Conservation (phyloP, 2,797 vertebrate genomes). For the Pangasius krempfi region DNA sequence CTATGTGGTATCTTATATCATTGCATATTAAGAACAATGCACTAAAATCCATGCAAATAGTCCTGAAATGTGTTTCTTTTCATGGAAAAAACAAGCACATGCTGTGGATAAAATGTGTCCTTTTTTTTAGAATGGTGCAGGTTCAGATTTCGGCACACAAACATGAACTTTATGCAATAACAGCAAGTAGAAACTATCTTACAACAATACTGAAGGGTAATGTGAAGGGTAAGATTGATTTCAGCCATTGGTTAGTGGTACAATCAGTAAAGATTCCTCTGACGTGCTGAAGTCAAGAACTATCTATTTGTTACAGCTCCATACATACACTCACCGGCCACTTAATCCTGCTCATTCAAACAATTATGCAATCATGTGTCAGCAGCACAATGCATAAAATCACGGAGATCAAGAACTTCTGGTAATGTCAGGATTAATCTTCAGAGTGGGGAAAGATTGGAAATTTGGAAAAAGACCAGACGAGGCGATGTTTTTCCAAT, state of each 20-base stretch:
- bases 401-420: background rate
- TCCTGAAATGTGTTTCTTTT: background rate
- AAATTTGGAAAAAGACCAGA: background rate
- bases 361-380: background rate
- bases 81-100: background rate
- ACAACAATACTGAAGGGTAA: too few relatives aligned
- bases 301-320: background rate
- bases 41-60: background rate
- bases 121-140: background rate
- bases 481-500: background rate
- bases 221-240: background rate
- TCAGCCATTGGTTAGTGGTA: background rate
- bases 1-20: too few relatives aligned
- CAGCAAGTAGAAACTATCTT: background rate
- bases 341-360: background rate
- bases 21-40: background rate
- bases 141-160: background rate
- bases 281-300: background rate
- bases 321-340: background rate
- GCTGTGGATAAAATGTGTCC: background rate
- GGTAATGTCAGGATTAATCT: background rate
- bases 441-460: background rate
- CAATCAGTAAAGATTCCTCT: background rate
- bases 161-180: background rate
- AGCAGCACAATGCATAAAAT: too few relatives aligned